A percentile compares a stretch with the other conserved stretches of the same genome.
Conservation (phyloP, 1,140 invertebrate species). For the fruit fly (Drosophila melanogaster) region Release_6_plus_ISO1_MT NT_037436.4:18231501-18232000, state of each 20-base stretch:
- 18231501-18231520: background rate
- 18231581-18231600: no score
- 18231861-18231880: conserved; percentile 51
- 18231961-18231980: conserved; percentile 71
- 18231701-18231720: no score
- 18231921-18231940: conserved; percentile 10
- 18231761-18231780: conserved; percentile 6
- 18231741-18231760: background rate
- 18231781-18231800: conserved; percentile 19
- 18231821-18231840: conserved; percentile 83
- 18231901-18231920: conserved; percentile 35
- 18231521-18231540: no score
- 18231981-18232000: conserved; percentile 65
- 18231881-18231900: conserved; percentile 81
- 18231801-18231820: conserved; percentile 60
- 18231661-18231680: background rate
- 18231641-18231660: no score
- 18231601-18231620: no score
- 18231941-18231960: conserved; percentile 39
- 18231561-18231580: no score
- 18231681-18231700: no score
- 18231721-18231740: background rate
- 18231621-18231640: no score
- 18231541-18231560: no score
- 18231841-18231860: conserved; percentile 44